Evolutionary conservation across 2,888 invertebrate genomes (phyloP), one percentile per base, ranked within the genome.

Genomic region (Nymphalis urticae): DNA sequence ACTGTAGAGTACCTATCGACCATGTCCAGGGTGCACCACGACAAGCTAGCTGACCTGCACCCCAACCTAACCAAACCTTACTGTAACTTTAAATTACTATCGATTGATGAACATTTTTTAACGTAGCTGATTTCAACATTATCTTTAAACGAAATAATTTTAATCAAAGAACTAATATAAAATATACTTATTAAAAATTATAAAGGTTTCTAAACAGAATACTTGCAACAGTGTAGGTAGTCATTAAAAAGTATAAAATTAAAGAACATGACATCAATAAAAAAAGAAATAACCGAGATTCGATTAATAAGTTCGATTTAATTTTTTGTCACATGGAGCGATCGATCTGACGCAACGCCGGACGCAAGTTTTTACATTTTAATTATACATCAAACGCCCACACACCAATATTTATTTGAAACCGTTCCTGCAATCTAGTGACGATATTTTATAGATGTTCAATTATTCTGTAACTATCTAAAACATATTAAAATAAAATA

Each of bases 371-470:
- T 68, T 64, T 51, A 54, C 58, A 42, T 68, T 65, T 72, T 72
- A 70, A 72, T 72, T 72, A 70, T 65, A 63, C 64, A 51, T 62
- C 53, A 42, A 19, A 61, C 71, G 62, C 71, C 71, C 62, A 71
- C 69, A 19, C 48, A 21, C 50, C 47, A 56, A 24, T 62, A 62
- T 67, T 67, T 67, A 62, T 67, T 58, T 67, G 50, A 67, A 67
- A 67, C 48, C 56, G 48, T 27, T 50, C 32, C 56, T 67, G 32
- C 54, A 42, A 67, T 62, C 67, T 62, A 56, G n/a, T 62, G 16
- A 56, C 56, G 61, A 67, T 50, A 36, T 54, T 66, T 62, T 56
- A 58, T 56, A 17, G 58, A 58, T 42, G 42, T 10, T 42, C 58
- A 58, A 58, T 58, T 58, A 58, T 19, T 42, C 42, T 13, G 42